Base-by-base conservation (phyloP, 1,140 invertebrate species). In the Zaprionus kolodkinae region DNA sequence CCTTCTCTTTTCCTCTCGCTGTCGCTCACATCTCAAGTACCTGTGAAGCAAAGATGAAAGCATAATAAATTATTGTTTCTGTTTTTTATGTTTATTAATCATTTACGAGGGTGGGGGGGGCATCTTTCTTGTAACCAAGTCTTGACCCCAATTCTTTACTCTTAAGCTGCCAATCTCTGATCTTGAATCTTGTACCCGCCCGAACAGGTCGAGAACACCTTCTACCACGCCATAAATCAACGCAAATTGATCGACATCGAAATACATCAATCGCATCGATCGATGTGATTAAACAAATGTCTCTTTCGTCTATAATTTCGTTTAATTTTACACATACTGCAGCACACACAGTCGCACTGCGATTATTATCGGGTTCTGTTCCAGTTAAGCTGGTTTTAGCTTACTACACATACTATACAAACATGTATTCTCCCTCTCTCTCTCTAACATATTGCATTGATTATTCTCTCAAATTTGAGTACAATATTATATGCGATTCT, bases 1-100 rank as follows among this genome's bases (percentile, higher is more conserved):
- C 27, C 6, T 3, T 30, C 27, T 30, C 27, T 30, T 30, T 30
- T 3, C 3, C 27, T 2, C 27, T 30, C 64, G 40, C 21, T 11
- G 11, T 52, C 63, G 43, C 63, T 87, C 73, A 88, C 84, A 87
- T 88, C 35, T 73, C 76, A 54, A 70, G 60, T 27, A 66, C 52
- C 83, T 87, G 59, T 21, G 69, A 60, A n/a, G 5, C 17, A 33
- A 10, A 27, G 25, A 11, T 1, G 12, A 13, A 15, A 56, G 21
- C 36, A 66, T 35, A 61, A 50, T 21, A 50, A 25, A 50, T 50
- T 21, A 50, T 21, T 9, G 0, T 15, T 15, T 43, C 40, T 43
- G 25, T 11, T 21, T 21, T 50, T 30, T 30, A 30, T 50, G 45
- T 45, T 45, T 15, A 45, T 45, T 50, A 50, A 50, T 50, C 45